Evolutionary conservation across 2,797 vertebrate genomes (phyloP).

Genomic region (Hydrolagus colliei): DNA sequence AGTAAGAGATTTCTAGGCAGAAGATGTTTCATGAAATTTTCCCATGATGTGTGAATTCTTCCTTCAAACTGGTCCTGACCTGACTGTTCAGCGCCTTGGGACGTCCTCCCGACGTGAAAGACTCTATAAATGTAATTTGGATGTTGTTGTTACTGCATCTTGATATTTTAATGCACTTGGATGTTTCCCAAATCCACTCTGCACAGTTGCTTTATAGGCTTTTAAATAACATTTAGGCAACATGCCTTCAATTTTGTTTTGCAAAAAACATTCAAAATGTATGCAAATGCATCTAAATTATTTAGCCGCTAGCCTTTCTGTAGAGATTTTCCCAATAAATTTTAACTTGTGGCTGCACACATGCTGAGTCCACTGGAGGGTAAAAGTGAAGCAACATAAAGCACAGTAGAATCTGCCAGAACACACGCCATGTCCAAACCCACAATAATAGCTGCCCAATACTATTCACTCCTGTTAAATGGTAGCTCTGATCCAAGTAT

Average conservation of each 20-base stretch:
- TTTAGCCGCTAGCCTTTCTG: not conserved
- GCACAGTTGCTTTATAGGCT: not conserved
- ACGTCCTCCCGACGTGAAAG: too few relatives aligned
- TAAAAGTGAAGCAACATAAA: not conserved
- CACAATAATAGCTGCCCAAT: not conserved
- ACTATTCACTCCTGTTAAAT: not conserved
- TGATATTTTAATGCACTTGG: not conserved
- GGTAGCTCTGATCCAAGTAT: too few relatives aligned
- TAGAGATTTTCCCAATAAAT: not conserved
- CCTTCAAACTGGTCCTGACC: not conserved
- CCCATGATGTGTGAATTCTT: not conserved
- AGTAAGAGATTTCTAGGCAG: not conserved
- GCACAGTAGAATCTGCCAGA: not conserved
- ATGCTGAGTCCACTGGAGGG: not conserved
- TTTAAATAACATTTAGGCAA: not conserved
- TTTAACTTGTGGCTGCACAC: not conserved
- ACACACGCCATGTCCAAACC: not conserved
- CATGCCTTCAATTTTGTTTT: not conserved
- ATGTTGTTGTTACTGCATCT: too few relatives aligned
- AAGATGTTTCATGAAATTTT: too few relatives aligned
- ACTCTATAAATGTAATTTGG: too few relatives aligned
- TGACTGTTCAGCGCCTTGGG: too few relatives aligned
- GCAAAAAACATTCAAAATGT: not conserved
- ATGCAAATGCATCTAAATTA: not conserved
- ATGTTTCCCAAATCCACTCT: not conserved